phyloP scores from a whole-genome alignment of 2,797 vertebrate genomes.

The Helostoma temminkii region DNA sequence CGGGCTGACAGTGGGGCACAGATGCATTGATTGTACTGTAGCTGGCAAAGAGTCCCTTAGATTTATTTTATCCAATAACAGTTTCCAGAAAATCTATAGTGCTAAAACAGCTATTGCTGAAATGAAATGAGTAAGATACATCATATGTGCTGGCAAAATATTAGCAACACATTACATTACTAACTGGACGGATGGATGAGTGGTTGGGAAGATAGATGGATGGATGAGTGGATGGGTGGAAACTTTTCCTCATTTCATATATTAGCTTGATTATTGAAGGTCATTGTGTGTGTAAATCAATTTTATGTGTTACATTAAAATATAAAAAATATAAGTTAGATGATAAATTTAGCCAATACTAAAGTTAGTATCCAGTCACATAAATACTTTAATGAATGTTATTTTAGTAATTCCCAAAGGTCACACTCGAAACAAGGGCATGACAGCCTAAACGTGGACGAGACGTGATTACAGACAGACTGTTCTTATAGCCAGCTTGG shows the following conservation, averaged over 20 bases:
- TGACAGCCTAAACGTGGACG: background rate
- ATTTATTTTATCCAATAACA: conserved; percentile 9
- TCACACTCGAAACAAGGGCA: background rate
- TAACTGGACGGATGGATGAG: too few species aligned
- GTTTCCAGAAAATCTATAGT: background rate
- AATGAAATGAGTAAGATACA: conserved; percentile 5
- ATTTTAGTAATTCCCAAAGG: background rate
- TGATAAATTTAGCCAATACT: too few species aligned
- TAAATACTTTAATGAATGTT: background rate
- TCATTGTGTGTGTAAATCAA: rapidly evolving
- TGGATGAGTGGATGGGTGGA: too few species aligned
- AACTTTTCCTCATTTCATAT: background rate
- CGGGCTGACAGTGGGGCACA: conserved; percentile 40
- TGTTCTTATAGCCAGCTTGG: too few species aligned
- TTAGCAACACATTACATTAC: background rate
- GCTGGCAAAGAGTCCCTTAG: background rate
- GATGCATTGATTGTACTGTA: conserved; percentile 30
- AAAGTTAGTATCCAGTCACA: background rate
- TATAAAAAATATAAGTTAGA: too few species aligned
- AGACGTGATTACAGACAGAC: background rate
- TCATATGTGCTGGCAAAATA: background rate
- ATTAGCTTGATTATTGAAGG: background rate
- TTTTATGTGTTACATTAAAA: too few species aligned
- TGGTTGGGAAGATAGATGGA: too few species aligned
- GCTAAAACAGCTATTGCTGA: too few species aligned